Conservation (phyloP, 2,113 vertebrate genomes). For the Carassius auratus region DNA sequence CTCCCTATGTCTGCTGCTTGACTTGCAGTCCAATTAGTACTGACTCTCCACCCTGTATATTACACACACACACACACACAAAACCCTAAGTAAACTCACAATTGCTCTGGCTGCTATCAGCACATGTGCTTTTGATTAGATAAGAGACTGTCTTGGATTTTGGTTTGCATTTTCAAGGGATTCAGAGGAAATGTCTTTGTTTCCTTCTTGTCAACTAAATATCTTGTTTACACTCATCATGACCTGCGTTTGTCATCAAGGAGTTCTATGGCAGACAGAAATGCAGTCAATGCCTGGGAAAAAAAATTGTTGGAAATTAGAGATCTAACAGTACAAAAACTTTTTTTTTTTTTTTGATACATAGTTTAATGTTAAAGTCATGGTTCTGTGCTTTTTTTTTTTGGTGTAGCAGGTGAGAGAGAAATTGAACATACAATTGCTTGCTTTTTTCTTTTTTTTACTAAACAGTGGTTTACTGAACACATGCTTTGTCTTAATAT, state of each 20-base stretch:
- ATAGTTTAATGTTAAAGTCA: too few species aligned
- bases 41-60: slow-evolving; percentile 61
- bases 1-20: slow-evolving; percentile 75
- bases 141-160: not conserved
- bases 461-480: too few species aligned
- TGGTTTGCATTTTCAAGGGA: not conserved
- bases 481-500: too few species aligned
- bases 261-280: not conserved
- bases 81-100: not conserved
- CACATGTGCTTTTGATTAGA: not conserved
- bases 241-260: not conserved
- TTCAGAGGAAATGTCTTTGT: not conserved
- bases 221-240: not conserved
- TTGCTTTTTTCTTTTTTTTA: too few species aligned
- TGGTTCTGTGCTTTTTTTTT: too few species aligned
- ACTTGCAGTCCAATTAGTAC: slow-evolving; percentile 79
- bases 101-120: not conserved
- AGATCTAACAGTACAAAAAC: too few species aligned
- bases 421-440: too few species aligned
- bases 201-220: not conserved
- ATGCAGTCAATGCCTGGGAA: not conserved
- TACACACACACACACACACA: not conserved
- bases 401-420: too few species aligned
- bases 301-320: not conserved
- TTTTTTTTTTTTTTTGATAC: too few species aligned